Conservation (phyloP, 1,140 invertebrate species). For the Ganaspis sp. region DNA sequence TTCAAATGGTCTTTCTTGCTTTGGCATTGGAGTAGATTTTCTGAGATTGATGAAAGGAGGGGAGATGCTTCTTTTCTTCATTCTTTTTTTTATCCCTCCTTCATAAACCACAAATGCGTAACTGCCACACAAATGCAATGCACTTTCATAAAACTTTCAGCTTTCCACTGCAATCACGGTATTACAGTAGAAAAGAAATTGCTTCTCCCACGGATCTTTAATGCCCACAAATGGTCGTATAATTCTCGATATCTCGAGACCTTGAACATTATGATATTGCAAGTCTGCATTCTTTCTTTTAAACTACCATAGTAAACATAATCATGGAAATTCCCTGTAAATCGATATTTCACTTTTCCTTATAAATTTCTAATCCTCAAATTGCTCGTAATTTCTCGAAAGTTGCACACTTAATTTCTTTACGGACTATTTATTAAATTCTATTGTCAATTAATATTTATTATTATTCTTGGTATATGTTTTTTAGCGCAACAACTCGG, state of each 20-base stretch:
- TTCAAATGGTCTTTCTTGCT: not conserved
- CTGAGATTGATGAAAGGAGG: not conserved
- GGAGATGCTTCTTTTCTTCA: not conserved
- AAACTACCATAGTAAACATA: not conserved
- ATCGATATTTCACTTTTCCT: too few relatives aligned
- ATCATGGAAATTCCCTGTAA: not conserved
- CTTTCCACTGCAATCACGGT: constrained; percentile 60
- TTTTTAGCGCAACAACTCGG: too few relatives aligned
- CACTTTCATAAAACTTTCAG: constrained; percentile 73
- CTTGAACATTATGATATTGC: not conserved
- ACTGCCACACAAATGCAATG: constrained; percentile 58
- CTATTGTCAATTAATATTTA: not conserved
- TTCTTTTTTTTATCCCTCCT: not conserved
- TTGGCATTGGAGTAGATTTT: constrained; percentile 17
- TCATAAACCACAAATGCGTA: constrained; percentile 37
- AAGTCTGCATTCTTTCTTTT: not conserved
- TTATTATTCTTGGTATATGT: not conserved
- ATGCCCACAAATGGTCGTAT: not conserved
- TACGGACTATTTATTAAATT: not conserved
- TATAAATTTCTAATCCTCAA: too few relatives aligned
- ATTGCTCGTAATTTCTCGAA: too few relatives aligned
- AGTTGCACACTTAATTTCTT: not conserved
- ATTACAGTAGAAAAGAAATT: constrained; percentile 19
- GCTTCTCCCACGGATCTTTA: constrained; percentile 30
- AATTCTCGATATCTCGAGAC: not conserved